Base-by-base conservation (phyloP, 1,140 invertebrate genomes). In the Drosophila subobscura region DNA sequence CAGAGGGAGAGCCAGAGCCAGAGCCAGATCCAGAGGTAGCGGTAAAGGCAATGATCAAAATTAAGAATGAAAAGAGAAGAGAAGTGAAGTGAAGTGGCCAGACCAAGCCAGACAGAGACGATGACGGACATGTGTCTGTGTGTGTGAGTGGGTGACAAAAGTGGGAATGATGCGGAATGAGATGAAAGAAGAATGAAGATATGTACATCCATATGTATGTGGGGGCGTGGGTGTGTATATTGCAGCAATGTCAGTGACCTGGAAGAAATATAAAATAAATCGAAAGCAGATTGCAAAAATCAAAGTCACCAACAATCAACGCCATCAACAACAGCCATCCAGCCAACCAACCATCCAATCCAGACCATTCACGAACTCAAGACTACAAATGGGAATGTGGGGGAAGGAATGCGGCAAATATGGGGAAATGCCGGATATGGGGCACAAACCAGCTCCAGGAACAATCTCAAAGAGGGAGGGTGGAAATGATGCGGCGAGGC, bases 221-320 rank as follows among this genome's bases (percentile, higher is more conserved):
- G 65, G 50, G 12, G n/a, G 52, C 46, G 40, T 27, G 41, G 58
- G 58, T 66, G 60, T n/a, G n/a, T n/a, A 71, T 63, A 57, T 66
- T 79, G 77, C 71, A 75, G 42, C 59, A 75, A 76, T 81, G 83
- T 59, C 83, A 88, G 66, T 86, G 78, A 88, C 75, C 74, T 86
- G 83, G 74, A 86, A 86, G 71, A 78, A 66, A 77, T 88, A 77
- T 77, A 75, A 75, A 86, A 86, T 81, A 88, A 79, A 83, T 86
- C 83, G 75, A 78, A 83, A 78, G 50, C 79, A 88, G 74, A 88
- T 85, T 80, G 74, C 83, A 76, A 86, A 85, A 85, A 86, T 86
- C 83, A 88, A 86, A 83, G 83, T 83, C 83, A 86, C 88, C 83
- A 86, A 65, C 83, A 86, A 86, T 85, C 83, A 88, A 86, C 65